These are phyloP conservation scores for Solenopsis invicta DNA, from an alignment of 1,140 invertebrate genomes.

Conservation along the genomic window DNA sequence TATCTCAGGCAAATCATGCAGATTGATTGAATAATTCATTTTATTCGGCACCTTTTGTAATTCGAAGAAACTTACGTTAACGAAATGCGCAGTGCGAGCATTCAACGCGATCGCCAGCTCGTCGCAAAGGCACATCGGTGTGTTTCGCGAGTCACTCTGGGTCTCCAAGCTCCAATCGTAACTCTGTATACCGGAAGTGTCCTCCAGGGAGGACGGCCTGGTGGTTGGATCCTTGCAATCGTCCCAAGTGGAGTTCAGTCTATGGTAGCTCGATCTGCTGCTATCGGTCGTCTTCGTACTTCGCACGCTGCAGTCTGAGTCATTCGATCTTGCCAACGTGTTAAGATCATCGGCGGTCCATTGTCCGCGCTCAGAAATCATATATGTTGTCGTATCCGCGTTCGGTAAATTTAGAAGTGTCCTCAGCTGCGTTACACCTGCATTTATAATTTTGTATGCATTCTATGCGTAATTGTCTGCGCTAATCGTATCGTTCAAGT, in stretches of 20 bases:
- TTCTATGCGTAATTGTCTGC: background rate
- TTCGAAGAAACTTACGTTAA: conserved; percentile 31
- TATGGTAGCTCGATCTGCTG: conserved; percentile 69
- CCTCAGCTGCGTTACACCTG: conserved; percentile 72
- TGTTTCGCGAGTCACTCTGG: conserved; percentile 64
- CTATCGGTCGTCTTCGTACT: conserved; percentile 27
- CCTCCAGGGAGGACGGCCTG: conserved; percentile 67
- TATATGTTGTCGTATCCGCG: background rate
- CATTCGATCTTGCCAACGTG: background rate
- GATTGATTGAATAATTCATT: background rate
- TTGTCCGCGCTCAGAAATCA: background rate
- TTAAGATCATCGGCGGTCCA: background rate
- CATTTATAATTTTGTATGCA: background rate
- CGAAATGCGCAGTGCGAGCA: conserved; percentile 1
- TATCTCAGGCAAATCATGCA: background rate
- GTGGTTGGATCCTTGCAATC: conserved; percentile 44
- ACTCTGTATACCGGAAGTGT: conserved; percentile 72
- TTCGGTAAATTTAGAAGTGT: conserved; percentile 58
- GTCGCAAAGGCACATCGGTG: conserved; percentile 70
- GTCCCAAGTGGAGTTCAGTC: conserved; percentile 63
- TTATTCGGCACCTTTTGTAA: background rate
- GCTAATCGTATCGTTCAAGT: background rate
- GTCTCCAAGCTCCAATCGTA: conserved; percentile 72
- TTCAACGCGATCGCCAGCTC: conserved; percentile 71
- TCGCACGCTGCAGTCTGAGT: background rate